Conservation (phyloP, 2,797 vertebrate species). For the Malurus splendens region DNA sequence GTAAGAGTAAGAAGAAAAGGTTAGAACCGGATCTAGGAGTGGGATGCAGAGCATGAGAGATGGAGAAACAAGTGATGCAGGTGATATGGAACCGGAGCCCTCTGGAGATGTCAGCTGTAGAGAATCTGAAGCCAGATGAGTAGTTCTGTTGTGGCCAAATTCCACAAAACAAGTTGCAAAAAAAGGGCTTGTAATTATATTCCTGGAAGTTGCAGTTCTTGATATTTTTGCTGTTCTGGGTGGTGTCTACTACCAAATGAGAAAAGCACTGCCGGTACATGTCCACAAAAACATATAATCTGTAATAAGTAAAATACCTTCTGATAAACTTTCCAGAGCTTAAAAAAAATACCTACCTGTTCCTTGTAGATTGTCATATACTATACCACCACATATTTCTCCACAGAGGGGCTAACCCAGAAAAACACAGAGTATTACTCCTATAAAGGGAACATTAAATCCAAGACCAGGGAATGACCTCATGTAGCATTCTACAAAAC, state of each 20-base stretch:
- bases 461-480: not conserved
- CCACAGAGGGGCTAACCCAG: not conserved
- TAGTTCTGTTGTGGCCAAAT: not conserved
- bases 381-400: not conserved
- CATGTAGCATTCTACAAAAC: not conserved
- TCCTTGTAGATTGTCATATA: not conserved
- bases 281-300: not conserved
- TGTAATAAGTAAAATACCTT: not conserved
- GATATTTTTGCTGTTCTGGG: not conserved
- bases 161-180: not conserved
- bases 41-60: rapidly evolving
- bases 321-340: not conserved
- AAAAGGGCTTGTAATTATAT: not conserved
- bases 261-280: not conserved
- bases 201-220: not conserved
- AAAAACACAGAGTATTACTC: not conserved
- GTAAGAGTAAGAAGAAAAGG: not conserved
- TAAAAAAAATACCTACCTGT: not conserved
- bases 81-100: not conserved
- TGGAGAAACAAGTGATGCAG: rapidly evolving
- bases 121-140: not conserved
- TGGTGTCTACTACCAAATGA: not conserved
- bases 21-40: not conserved
- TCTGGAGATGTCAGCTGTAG: not conserved
- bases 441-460: not conserved